A percentile compares a stretch with the other conserved stretches of the same genome.
phyloP scores from a whole-genome alignment of 2,888 invertebrate species.

The Zeuzera pyrina region DNA sequence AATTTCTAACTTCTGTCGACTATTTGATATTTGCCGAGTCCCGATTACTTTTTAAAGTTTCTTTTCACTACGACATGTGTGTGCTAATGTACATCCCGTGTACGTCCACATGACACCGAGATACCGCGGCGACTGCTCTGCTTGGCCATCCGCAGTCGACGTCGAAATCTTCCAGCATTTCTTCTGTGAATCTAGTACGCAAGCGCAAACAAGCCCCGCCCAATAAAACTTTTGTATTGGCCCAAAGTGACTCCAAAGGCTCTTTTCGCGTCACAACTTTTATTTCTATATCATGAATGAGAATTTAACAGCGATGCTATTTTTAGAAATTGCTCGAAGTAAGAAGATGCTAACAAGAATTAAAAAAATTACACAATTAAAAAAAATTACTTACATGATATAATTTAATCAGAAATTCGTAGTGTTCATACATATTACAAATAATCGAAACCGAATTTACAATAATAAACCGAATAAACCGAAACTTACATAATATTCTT shows the following conservation, averaged over 20 bases:
- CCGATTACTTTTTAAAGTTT: constrained; percentile 10
- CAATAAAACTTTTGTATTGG: constrained; percentile 40
- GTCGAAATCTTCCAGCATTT: constrained; percentile 47
- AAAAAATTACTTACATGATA: no score
- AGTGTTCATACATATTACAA: no score
- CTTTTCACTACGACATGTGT: constrained; percentile 26
- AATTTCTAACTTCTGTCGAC: not conserved
- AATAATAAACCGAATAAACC: no score
- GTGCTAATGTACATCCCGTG: constrained; percentile 38
- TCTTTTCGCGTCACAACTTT: constrained; percentile 1
- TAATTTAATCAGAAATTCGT: no score
- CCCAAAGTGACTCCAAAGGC: constrained; percentile 2
- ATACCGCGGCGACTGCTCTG: constrained; percentile 54
- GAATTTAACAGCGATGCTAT: no score
- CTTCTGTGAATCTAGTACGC: constrained; percentile 46
- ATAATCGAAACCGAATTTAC: no score
- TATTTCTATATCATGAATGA: no score
- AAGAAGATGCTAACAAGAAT: no score
- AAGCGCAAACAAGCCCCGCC: constrained; percentile 49
- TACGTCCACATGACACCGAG: constrained; percentile 50
- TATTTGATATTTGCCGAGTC: not conserved
- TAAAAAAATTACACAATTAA: no score
- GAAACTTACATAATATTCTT: no score
- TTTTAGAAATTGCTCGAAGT: no score
- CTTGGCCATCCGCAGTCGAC: constrained; percentile 37